Evolutionary conservation across 2,113 vertebrate genomes (phyloP).

Genomic region (Forbesichthys papilliferus): DNA sequence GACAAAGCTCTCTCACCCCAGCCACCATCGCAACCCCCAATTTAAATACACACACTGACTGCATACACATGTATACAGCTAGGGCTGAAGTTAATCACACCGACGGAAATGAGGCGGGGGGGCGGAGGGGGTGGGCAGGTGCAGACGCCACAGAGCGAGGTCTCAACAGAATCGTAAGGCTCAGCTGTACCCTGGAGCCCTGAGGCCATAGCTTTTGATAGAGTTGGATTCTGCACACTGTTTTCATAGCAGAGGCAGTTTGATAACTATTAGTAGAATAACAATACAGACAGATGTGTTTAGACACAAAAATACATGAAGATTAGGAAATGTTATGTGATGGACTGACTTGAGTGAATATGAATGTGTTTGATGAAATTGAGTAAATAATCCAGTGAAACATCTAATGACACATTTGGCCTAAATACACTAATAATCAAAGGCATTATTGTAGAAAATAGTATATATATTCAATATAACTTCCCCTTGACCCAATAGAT

Average conservation of each 20-base stretch:
- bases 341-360: slow-evolving; percentile 11
- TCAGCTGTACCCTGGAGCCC: slow-evolving; percentile 53
- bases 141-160: slow-evolving; percentile 51
- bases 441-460: no score
- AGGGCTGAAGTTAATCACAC: slow-evolving; percentile 2
- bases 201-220: slow-evolving; percentile 33
- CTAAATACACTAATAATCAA: no score
- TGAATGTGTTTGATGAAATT: slow-evolving; percentile 30
- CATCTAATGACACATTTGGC: neutral
- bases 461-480: no score
- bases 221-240: no score
- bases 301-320: slow-evolving; percentile 16
- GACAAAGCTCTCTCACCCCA: no score
- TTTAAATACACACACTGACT: neutral
- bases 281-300: neutral
- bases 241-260: no score
- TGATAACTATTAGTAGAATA: neutral
- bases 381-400: neutral
- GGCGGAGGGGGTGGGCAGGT: slow-evolving; percentile 55
- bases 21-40: neutral
- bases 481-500: no score
- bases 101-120: no score
- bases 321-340: slow-evolving; percentile 36
- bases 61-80: neutral
- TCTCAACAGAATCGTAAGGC: slow-evolving; percentile 54